phyloP scores from a whole-genome alignment of 92 coral and sea anemone genomes.

The Paragorgia papillata region DNA sequence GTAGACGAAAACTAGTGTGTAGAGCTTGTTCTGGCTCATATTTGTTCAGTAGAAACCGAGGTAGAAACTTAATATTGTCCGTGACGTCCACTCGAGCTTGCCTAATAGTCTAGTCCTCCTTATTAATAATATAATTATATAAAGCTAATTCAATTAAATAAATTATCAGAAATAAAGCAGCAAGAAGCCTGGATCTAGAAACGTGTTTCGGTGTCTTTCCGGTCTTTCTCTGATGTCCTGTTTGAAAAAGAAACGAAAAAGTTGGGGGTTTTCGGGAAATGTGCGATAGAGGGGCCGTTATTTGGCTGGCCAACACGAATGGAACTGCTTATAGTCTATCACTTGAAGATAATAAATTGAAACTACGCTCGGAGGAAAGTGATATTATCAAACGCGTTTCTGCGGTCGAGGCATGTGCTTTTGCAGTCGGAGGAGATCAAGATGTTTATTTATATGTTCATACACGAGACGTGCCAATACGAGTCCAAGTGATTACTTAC shows the following conservation, averaged over 20 bases:
- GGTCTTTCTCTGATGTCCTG: no score
- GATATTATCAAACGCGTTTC: slow-evolving; percentile 75
- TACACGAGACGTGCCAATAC: slow-evolving; percentile 74
- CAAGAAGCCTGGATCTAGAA: no score
- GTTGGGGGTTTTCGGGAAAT: neutral
- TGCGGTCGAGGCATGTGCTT: slow-evolving; percentile 86
- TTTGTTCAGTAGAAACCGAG: neutral
- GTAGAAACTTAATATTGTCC: neutral
- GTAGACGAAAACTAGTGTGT: slow-evolving; percentile 78
- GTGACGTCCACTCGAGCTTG: neutral
- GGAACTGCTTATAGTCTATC: slow-evolving; percentile 31
- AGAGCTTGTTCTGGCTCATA: slow-evolving; percentile 77
- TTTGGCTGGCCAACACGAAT: slow-evolving; percentile 38
- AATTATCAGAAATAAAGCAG: no score
- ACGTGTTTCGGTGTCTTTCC: no score
- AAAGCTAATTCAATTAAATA: no score
- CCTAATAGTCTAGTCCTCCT: no score
- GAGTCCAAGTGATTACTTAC: slow-evolving; percentile 78
- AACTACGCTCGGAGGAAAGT: slow-evolving; percentile 20
- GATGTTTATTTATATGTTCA: slow-evolving; percentile 84
- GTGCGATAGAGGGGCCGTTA: slow-evolving; percentile 12
- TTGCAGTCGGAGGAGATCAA: slow-evolving; percentile 96
- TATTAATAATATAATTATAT: no score
- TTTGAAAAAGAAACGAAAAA: no score
- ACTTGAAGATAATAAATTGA: slow-evolving; percentile 23